Conservation (phyloP, 2,797 vertebrate genomes). For the Darevskia mixta region DNA sequence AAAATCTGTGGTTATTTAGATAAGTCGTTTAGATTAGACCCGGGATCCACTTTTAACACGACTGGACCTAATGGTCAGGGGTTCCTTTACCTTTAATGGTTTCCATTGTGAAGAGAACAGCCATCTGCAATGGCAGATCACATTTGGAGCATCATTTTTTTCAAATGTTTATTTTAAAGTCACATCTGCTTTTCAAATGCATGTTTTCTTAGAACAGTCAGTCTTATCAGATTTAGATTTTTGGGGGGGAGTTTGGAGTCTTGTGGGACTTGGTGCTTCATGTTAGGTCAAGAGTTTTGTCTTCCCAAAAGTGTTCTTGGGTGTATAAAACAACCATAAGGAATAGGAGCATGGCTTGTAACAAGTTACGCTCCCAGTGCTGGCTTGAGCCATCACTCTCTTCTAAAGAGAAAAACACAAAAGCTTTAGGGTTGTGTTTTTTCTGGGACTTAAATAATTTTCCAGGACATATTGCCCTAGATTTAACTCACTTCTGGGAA, state of each 20-base stretch:
- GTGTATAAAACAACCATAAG: neutral
- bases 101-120: constrained; percentile 75
- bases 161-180: constrained; percentile 27
- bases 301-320: neutral
- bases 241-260: constrained; percentile 30
- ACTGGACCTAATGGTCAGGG: no score
- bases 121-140: constrained; percentile 69
- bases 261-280: neutral
- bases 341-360: neutral
- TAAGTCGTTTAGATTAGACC: no score
- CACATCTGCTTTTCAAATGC: constrained; percentile 59
- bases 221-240: constrained; percentile 48
- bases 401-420: constrained; percentile 25
- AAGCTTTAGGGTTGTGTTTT: constrained; percentile 43
- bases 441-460: constrained; percentile 65
- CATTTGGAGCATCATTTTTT: constrained; percentile 64
- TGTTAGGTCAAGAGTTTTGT: constrained; percentile 51
- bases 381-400: neutral
- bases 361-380: rapidly evolving
- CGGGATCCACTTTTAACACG: no score
- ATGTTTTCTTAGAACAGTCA: constrained; percentile 53
- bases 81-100: constrained; percentile 53
- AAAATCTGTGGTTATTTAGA: no score
- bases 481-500: constrained; percentile 73
- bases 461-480: constrained; percentile 71